These are phyloP conservation scores for Paragorgia papillata DNA, from an alignment of 92 coral and sea anemone species.

Conservation along the genomic window DNA sequence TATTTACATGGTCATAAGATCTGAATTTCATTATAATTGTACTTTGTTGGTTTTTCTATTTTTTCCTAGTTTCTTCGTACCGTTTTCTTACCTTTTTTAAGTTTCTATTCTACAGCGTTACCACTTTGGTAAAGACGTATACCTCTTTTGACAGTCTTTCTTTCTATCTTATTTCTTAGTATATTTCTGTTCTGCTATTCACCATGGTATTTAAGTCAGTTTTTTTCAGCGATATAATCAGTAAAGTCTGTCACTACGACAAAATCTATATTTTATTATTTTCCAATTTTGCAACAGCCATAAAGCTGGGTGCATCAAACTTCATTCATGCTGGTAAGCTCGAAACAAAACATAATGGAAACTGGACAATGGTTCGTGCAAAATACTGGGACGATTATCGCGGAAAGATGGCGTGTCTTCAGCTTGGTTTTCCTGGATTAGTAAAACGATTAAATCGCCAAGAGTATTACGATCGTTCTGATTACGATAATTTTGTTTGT, in stretches of 20 bases:
- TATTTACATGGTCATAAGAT: no score
- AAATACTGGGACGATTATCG: neutral
- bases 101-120: no score
- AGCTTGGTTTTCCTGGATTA: conserved; percentile 19
- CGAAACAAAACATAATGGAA: neutral
- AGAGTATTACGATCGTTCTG: neutral
- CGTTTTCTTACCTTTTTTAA: no score
- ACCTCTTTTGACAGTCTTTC: no score
- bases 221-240: neutral
- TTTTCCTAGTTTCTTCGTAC: no score
- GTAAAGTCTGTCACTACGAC: no score
- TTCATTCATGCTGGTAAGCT: conserved; percentile 2
- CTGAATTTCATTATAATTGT: no score
- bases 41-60: no score
- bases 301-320: neutral
- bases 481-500: neutral
- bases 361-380: neutral
- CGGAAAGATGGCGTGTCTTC: neutral
- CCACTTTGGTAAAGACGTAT: no score
- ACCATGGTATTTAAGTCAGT: neutral
- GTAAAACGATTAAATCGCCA: neutral
- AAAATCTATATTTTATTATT: no score
- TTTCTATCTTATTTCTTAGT: no score
- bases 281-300: neutral
- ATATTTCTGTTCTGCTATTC: no score